A percentile compares a stretch with the other conserved stretches of the same genome.
phyloP scores from a whole-genome alignment of 2,113 vertebrate genomes.

The Dasyurus viverrinus region DNA sequence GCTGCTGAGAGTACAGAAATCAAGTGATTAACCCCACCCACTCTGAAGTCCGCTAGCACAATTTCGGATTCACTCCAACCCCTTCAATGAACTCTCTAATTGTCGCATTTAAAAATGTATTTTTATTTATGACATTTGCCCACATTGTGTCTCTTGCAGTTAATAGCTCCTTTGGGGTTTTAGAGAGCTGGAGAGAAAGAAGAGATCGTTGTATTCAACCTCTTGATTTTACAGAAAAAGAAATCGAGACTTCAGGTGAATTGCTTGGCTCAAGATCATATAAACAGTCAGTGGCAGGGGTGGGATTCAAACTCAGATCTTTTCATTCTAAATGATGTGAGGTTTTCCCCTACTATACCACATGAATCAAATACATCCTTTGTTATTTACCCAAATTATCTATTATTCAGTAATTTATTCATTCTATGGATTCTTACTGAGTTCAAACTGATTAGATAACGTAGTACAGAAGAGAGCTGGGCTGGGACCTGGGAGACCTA shows the following conservation, averaged over 20 bases:
- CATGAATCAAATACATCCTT: not conserved
- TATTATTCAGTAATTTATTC: not conserved
- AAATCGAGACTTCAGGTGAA: not conserved
- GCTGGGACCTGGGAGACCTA: not conserved
- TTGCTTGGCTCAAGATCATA: not conserved
- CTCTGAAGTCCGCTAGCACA: not conserved
- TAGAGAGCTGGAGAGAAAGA: not conserved
- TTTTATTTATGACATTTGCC: not conserved
- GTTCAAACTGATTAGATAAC: not conserved
- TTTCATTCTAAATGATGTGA: not conserved
- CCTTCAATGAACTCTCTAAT: not conserved
- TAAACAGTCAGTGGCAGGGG: not conserved
- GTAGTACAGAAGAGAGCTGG: not conserved
- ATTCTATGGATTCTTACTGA: not conserved
- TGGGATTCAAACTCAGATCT: not conserved
- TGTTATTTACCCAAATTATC: not conserved
- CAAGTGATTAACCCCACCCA: not conserved
- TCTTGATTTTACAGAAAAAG: not conserved
- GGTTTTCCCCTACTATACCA: not conserved
- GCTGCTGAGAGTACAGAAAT: not conserved
- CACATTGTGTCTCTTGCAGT: not conserved
- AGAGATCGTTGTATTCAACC: not conserved
- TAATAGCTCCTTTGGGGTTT: not conserved
- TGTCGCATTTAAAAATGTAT: not conserved
- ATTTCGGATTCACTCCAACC: not conserved